A percentile compares a stretch with the other conserved stretches of the same genome.
Evolutionary conservation across 2,888 invertebrate species (phyloP).

Genomic region (Notocelia uddmanniana): DNA sequence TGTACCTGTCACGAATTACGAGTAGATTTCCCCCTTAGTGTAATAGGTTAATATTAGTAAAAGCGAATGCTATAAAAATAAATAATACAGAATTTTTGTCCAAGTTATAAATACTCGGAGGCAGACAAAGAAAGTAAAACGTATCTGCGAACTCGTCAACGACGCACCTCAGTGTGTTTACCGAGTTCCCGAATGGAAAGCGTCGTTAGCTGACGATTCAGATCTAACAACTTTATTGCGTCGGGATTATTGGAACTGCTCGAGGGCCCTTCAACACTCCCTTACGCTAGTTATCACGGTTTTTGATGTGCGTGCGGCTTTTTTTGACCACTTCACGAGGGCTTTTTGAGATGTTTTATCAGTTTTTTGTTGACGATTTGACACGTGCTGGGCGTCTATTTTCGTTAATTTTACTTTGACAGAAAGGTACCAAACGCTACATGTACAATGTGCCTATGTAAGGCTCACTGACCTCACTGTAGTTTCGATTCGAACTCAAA

Average conservation of each 20-base stretch:
- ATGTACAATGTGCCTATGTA: too few species aligned
- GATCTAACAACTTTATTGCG: conserved; percentile 76
- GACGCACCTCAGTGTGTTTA: conserved; percentile 30
- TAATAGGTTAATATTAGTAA: too few species aligned
- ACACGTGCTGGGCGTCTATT: conserved; percentile 21
- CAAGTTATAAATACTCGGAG: neutral
- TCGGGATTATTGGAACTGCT: conserved; percentile 70
- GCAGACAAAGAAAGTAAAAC: neutral
- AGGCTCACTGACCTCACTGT: too few species aligned
- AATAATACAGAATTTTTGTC: neutral
- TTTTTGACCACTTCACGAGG: conserved; percentile 62
- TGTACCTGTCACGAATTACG: too few species aligned
- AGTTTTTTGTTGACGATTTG: conserved; percentile 47
- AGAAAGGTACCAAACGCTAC: too few species aligned
- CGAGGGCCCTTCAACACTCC: conserved; percentile 72
- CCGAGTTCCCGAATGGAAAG: conserved; percentile 54
- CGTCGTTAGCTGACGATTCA: conserved; percentile 71
- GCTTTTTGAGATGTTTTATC: conserved; percentile 57
- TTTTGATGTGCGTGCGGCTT: conserved; percentile 76
- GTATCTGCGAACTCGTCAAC: conserved; percentile 24
- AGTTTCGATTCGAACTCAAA: too few species aligned
- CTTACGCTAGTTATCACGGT: conserved; percentile 81
- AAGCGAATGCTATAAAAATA: neutral
- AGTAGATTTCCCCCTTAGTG: too few species aligned
- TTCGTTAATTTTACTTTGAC: neutral